phyloP scores from a whole-genome alignment of 2,113 vertebrate genomes.

The Dissostichus mawsoni region DNA sequence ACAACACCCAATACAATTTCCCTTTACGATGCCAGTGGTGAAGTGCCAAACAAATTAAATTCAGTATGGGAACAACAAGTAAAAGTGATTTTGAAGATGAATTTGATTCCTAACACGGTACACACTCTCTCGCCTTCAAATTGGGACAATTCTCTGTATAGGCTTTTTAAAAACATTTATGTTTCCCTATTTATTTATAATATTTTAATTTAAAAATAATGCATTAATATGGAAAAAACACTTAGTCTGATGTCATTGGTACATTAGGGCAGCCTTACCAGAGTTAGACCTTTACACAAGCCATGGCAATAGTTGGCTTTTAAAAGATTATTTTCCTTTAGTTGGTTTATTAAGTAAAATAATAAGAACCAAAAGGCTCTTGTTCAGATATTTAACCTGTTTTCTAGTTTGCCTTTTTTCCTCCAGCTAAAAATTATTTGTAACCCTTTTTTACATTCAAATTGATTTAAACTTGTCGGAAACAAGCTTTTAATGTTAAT shows the following conservation, averaged over 20 bases:
- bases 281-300: background rate
- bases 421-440: slow-evolving; percentile 16
- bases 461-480: slow-evolving; percentile 42
- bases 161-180: too few species aligned
- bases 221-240: too few species aligned
- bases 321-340: background rate
- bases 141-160: background rate
- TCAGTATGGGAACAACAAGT: background rate
- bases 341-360: slow-evolving; percentile 3
- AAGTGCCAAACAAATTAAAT: too few species aligned
- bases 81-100: background rate
- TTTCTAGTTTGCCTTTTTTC: slow-evolving; percentile 26
- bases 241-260: background rate
- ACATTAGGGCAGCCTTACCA: background rate
- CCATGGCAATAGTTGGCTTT: background rate
- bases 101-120: background rate
- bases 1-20: background rate
- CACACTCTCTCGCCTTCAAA: background rate
- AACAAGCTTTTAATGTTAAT: slow-evolving; percentile 61
- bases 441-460: slow-evolving; percentile 33
- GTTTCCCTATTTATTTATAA: too few species aligned
- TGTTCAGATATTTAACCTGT: slow-evolving; percentile 26
- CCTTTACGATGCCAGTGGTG: too few species aligned
- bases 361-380: slow-evolving; percentile 9
- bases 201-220: too few species aligned